Conservation (phyloP, 1,140 invertebrate genomes). For the Drosophila serrata region DNA sequence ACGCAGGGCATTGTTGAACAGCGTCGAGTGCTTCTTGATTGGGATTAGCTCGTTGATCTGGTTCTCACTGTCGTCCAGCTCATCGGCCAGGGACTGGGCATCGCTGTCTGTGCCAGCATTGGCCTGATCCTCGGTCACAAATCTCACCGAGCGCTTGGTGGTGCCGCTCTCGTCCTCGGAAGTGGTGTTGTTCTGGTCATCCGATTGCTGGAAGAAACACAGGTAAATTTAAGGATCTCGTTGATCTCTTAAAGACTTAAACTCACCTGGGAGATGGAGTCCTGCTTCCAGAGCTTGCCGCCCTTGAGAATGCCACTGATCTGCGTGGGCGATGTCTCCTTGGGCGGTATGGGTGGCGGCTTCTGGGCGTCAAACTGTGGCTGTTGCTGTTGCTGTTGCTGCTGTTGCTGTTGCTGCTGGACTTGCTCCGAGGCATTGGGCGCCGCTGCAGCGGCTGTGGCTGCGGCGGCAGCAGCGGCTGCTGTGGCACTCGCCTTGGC, state of each 20-base stretch:
- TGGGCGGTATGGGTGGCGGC: slow-evolving; percentile 76
- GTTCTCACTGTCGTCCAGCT: slow-evolving; percentile 76
- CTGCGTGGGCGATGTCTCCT: slow-evolving; percentile 85
- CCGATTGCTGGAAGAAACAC: slow-evolving; percentile 57
- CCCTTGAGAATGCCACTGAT: slow-evolving; percentile 88
- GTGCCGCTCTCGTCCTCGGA: slow-evolving; percentile 77
- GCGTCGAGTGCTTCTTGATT: slow-evolving; percentile 84
- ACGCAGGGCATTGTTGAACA: slow-evolving; percentile 82
- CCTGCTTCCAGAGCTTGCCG: slow-evolving; percentile 88
- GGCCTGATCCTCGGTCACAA: slow-evolving; percentile 70
- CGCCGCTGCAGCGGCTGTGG: background rate
- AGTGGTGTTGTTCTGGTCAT: slow-evolving; percentile 82
- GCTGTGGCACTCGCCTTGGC: slow-evolving; percentile 65
- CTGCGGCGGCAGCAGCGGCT: slow-evolving; percentile 34
- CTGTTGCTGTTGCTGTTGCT: slow-evolving; percentile 14
- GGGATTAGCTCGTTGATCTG: slow-evolving; percentile 84
- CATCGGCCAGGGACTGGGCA: slow-evolving; percentile 59
- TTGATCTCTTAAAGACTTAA: background rate
- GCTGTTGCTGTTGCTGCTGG: slow-evolving; percentile 36
- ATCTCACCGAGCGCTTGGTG: slow-evolving; percentile 83
- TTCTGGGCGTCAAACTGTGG: slow-evolving; percentile 58
- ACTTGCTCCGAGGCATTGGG: background rate
- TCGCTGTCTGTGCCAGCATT: slow-evolving; percentile 70
- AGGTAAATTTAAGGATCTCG: background rate
- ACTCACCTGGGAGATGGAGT: slow-evolving; percentile 84